Conservation (phyloP, 2,888 invertebrate genomes). For the Acanthosepion esculentum region DNA sequence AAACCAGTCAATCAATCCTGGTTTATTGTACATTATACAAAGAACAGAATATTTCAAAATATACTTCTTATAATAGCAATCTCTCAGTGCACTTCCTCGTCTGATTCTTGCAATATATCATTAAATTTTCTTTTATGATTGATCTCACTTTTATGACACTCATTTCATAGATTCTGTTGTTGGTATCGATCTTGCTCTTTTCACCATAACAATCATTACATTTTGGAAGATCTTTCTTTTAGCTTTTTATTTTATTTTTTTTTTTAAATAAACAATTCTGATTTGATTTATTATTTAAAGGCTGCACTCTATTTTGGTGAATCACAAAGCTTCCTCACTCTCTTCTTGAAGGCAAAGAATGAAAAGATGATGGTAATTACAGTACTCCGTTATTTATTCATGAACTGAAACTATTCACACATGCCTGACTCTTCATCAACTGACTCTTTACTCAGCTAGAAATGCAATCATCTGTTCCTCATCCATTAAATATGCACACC, state of each 20-base stretch:
- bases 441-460: neutral
- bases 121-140: neutral
- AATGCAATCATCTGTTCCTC: neutral
- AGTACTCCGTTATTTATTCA: neutral
- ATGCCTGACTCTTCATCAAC: neutral
- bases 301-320: neutral
- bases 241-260: neutral
- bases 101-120: neutral
- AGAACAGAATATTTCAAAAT: no score
- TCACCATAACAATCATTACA: neutral
- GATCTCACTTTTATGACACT: neutral
- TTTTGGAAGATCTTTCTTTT: neutral
- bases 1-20: no score
- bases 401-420: slow-evolving; percentile 33
- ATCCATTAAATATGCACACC: neutral
- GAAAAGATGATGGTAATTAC: neutral
- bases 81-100: no score
- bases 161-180: neutral
- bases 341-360: neutral
- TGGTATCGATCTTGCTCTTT: neutral
- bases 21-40: no score
- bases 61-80: no score
- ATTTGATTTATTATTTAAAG: slow-evolving; percentile 33
- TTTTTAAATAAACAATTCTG: neutral
- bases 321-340: neutral